These are phyloP conservation scores for Aculops lycopersici DNA, from an alignment of 1,140 invertebrate genomes.

Conservation along the genomic window DNA sequence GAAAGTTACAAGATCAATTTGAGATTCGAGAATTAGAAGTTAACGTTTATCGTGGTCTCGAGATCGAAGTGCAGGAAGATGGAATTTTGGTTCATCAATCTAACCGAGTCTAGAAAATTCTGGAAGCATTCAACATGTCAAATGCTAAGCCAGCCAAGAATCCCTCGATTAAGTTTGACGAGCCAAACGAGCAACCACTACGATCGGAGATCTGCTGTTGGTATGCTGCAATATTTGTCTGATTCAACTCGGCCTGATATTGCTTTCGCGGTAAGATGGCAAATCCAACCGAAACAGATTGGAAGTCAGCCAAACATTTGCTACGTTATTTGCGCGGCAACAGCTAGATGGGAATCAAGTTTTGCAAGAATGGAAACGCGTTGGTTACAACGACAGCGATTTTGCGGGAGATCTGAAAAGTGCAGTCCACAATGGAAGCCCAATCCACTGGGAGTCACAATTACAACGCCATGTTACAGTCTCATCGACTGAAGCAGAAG, in stretches of 20 bases:
- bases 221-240: not conserved
- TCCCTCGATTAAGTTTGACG: slow-evolving; percentile 40
- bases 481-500: slow-evolving; percentile 17
- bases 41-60: slow-evolving; percentile 1
- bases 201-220: too few relatives aligned
- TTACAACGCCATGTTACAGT: slow-evolving; percentile 15
- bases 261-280: not conserved
- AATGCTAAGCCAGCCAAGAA: too few relatives aligned
- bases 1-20: slow-evolving; percentile 3
- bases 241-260: not conserved
- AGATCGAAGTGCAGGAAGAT: too few relatives aligned
- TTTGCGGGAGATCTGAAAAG: slow-evolving; percentile 11
- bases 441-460: slow-evolving; percentile 14
- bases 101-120: too few relatives aligned
- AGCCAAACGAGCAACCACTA: too few relatives aligned
- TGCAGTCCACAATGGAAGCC: slow-evolving; percentile 10
- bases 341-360: not conserved
- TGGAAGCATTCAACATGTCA: too few relatives aligned
- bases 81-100: too few relatives aligned
- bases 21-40: not conserved
- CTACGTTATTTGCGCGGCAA: not conserved
- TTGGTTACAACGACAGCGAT: slow-evolving; percentile 16
- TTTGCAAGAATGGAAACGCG: slow-evolving; percentile 1
- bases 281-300: not conserved
- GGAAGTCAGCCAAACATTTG: not conserved